phyloP scores from a whole-genome alignment of 1,140 invertebrate genomes.

The Meloidogyne hapla region DNA sequence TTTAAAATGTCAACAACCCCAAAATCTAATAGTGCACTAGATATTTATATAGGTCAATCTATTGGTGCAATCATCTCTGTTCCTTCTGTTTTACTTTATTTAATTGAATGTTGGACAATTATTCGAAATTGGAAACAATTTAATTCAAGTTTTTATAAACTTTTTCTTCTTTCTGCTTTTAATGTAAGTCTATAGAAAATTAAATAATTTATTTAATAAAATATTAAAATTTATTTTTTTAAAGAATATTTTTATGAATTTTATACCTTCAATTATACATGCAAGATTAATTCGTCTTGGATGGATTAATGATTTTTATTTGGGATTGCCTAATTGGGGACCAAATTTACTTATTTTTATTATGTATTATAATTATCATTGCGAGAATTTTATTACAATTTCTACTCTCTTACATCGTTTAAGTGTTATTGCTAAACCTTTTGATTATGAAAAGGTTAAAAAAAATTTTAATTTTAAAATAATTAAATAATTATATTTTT shows the following conservation, averaged over 20 bases:
- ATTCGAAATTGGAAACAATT: background rate
- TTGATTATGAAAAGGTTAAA: slow-evolving; percentile 19
- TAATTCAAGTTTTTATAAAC: slow-evolving; percentile 19
- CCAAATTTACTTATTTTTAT: background rate
- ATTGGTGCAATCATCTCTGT: background rate
- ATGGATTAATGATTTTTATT: slow-evolving; percentile 14
- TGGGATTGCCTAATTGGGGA: slow-evolving; percentile 17
- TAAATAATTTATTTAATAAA: too few species aligned
- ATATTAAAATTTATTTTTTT: background rate
- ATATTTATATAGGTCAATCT: slow-evolving; percentile 17
- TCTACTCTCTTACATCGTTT: slow-evolving; percentile 13
- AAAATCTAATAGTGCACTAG: background rate
- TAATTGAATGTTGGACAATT: slow-evolving; percentile 17
- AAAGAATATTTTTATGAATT: slow-evolving; percentile 23
- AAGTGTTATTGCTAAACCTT: slow-evolving; percentile 10
- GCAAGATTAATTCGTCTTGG: slow-evolving; percentile 2
- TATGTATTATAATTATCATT: slow-evolving; percentile 16
- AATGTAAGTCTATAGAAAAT: background rate
- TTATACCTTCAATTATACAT: slow-evolving; percentile 8
- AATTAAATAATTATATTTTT: slow-evolving; percentile 3
- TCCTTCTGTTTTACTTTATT: slow-evolving; percentile 23
- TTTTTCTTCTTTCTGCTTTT: slow-evolving; percentile 21
- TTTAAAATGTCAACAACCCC: background rate
- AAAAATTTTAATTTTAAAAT: background rate
- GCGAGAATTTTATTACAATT: slow-evolving; percentile 20